Evolutionary conservation across 1,140 invertebrate species (phyloP).

Genomic region (Eriosoma lanigerum): DNA sequence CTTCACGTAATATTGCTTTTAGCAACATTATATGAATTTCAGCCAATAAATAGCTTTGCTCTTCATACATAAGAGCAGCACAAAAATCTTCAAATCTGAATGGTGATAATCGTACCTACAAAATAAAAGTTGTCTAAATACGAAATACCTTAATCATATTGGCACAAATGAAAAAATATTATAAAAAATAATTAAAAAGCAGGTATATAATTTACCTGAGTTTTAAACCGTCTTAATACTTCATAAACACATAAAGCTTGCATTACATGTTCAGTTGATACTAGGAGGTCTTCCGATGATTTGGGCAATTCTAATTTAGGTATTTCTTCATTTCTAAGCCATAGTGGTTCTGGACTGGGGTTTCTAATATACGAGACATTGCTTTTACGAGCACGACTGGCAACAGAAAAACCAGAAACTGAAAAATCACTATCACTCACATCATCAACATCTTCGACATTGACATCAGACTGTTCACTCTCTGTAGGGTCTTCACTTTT

Average conservation of each 20-base stretch:
- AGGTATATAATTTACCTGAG: slow-evolving; percentile 60
- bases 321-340: slow-evolving; percentile 76
- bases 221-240: slow-evolving; percentile 87
- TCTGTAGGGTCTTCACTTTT: slow-evolving; percentile 77
- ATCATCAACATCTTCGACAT: slow-evolving; percentile 68
- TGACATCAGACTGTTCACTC: slow-evolving; percentile 64
- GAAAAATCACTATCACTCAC: slow-evolving; percentile 83
- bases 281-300: slow-evolving; percentile 86
- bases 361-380: slow-evolving; percentile 60
- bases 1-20: slow-evolving; percentile 88
- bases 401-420: slow-evolving; percentile 73
- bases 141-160: too few species aligned
- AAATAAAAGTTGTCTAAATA: background rate
- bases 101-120: slow-evolving; percentile 78
- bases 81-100: slow-evolving; percentile 96
- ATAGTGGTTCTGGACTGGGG: slow-evolving; percentile 82
- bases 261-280: slow-evolving; percentile 78
- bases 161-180: too few species aligned
- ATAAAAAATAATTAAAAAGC: too few species aligned
- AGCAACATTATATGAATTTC: slow-evolving; percentile 92
- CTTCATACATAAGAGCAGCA: slow-evolving; percentile 85
- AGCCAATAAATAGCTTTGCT: slow-evolving; percentile 84
- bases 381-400: slow-evolving; percentile 65
- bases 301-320: slow-evolving; percentile 77
- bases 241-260: slow-evolving; percentile 86